A percentile compares a stretch with the other conserved stretches of the same genome.
Conservation (phyloP, 2,888 invertebrate genomes). For the Dryobotodes eremita region DNA sequence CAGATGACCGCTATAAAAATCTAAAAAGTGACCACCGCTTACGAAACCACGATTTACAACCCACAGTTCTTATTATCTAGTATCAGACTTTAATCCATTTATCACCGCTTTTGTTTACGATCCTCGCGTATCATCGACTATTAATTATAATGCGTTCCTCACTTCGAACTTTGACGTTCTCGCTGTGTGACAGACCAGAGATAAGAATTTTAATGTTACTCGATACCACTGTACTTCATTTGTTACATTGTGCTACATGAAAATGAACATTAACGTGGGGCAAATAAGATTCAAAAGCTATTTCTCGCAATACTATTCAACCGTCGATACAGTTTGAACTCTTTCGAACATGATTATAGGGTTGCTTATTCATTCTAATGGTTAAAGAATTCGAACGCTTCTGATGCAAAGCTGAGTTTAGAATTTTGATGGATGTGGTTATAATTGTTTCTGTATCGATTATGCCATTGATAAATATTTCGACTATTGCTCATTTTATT, state of each 20-base stretch:
- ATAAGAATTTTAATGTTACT: constrained; percentile 90
- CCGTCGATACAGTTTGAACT: constrained; percentile 73
- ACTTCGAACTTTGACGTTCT: constrained; percentile 90
- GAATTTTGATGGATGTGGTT: constrained; percentile 90
- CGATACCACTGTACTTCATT: constrained; percentile 82
- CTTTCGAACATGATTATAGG: constrained; percentile 67
- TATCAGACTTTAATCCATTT: constrained; percentile 90
- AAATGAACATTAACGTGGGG: constrained; percentile 71
- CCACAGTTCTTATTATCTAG: constrained; percentile 87
- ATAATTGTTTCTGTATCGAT: constrained; percentile 91
- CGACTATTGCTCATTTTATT: constrained; percentile 91
- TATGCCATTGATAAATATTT: constrained; percentile 91
- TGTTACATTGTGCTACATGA: constrained; percentile 64
- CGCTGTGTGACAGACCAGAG: constrained; percentile 90
- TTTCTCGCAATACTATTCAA: constrained; percentile 35
- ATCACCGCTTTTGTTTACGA: constrained; percentile 91
- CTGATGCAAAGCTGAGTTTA: constrained; percentile 81
- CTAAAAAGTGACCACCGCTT: constrained; percentile 84
- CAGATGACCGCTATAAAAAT: constrained; percentile 66
- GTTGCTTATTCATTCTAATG: constrained; percentile 69
- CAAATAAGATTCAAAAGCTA: constrained; percentile 61
- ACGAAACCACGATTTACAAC: constrained; percentile 89
- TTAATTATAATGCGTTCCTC: constrained; percentile 90
- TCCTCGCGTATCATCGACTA: constrained; percentile 90
- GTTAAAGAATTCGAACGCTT: constrained; percentile 75